Base-by-base conservation (phyloP, 2,888 invertebrate species). In the Sinohyriopsis cumingii region DNA sequence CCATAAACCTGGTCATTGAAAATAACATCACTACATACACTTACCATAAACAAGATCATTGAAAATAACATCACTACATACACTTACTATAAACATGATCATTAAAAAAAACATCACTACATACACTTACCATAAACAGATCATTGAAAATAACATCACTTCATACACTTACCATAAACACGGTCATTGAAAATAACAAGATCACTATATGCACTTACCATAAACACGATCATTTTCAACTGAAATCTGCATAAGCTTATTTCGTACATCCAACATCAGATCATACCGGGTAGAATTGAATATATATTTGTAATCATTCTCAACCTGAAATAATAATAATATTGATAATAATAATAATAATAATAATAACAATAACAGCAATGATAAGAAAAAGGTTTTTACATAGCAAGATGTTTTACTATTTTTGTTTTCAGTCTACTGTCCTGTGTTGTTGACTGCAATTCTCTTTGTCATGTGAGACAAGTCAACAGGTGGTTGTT, bases 221-320 rank as follows among this genome's bases (percentile, higher is more conserved):
- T 82, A 82, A 2, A 78, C 75, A 24, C 73, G 60, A 63, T 78
- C 73, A 62, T 81, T 83, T 33, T 76, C 75, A 25, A 74, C 65
- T 12, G 77, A 72, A 20, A 83, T 65, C 12, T 69, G 64, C 18
- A 59, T 60, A n/a, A 82, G 68, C 28, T 77, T 68, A 9, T 79
- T 70, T 28, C 82, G 60, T 19, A 80, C 77, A 15, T 76, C 79
- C 65, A 73, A 69, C 80, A 83, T 83, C 33, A 80, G 75, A 15
- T 68, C 67, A 70, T 77, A 81, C 60, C 83, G 72, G 53, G 83
- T 82, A 18, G 66, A 71, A 69, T 83, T 82, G 67, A 77, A 80
- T 33, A 79, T 73, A 33, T 68, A 57, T 60, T 69, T 70, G 68
- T 76, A 74, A 59, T 72, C 72, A 22, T 59, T 5, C 25, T 74